Percentiles rank a stretch among this genome's conserved stretches.
Conservation (phyloP, 2,888 invertebrate genomes). For the Gerris lacustris region DNA sequence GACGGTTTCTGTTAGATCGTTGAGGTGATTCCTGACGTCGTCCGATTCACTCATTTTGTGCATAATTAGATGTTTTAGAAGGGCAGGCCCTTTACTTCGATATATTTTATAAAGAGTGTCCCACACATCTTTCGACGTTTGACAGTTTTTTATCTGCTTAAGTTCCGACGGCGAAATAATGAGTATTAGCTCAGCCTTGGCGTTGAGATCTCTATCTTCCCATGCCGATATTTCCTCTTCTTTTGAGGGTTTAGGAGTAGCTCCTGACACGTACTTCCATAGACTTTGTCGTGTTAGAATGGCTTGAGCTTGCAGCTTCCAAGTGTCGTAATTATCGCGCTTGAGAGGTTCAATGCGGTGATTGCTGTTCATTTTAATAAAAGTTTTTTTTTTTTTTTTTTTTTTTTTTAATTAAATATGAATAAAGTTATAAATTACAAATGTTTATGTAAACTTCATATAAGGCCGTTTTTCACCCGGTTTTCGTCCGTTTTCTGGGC, state of each 20-base stretch:
- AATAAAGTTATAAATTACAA: no score
- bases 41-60: constrained; percentile 33
- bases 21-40: constrained; percentile 34
- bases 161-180: constrained; percentile 26
- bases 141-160: constrained; percentile 28
- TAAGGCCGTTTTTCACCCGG: no score
- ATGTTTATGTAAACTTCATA: no score
- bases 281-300: constrained; percentile 9
- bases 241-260: constrained; percentile 3
- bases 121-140: constrained; percentile 35
- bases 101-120: constrained; percentile 34
- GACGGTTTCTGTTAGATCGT: constrained; percentile 34
- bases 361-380: no score
- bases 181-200: constrained; percentile 18
- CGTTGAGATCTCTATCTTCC: constrained; percentile 13
- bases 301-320: constrained; percentile 15
- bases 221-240: constrained; percentile 9
- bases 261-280: constrained; percentile 17
- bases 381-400: no score
- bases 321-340: constrained; percentile 15
- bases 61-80: constrained; percentile 35
- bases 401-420: no score
- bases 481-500: no score
- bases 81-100: constrained; percentile 36
- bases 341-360: no score